Conservation (phyloP, 2,797 vertebrate genomes). For the Cryptoprocta ferox region DNA sequence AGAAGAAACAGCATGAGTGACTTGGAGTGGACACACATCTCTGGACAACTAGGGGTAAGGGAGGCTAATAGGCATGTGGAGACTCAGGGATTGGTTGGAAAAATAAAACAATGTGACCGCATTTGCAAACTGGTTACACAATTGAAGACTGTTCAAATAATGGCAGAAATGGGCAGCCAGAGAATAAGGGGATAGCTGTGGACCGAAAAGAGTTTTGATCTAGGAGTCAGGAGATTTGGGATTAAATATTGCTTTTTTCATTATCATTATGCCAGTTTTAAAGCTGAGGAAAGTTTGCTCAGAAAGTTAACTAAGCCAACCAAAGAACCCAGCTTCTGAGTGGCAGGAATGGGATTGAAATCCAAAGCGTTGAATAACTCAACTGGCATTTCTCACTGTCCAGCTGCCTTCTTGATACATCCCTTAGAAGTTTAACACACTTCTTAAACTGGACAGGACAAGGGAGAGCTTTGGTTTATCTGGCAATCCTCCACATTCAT, state of each 20-base stretch:
- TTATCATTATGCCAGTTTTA: background rate
- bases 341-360: background rate
- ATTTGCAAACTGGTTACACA: background rate
- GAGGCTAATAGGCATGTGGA: background rate
- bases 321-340: background rate
- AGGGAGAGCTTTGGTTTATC: background rate
- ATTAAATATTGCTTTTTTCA: background rate
- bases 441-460: background rate
- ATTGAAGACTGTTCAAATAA: background rate
- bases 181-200: background rate
- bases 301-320: background rate
- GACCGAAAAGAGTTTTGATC: background rate
- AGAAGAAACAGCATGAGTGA: background rate
- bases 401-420: background rate
- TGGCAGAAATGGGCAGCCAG: background rate
- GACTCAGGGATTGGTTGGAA: background rate
- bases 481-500: background rate
- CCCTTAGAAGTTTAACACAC: background rate
- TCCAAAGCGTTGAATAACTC: background rate
- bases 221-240: background rate
- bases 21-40: background rate
- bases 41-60: background rate
- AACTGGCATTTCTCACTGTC: background rate
- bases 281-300: background rate
- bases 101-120: background rate